phyloP scores from a whole-genome alignment of 2,113 vertebrate species.

The Saimiri boliviensis region DNA sequence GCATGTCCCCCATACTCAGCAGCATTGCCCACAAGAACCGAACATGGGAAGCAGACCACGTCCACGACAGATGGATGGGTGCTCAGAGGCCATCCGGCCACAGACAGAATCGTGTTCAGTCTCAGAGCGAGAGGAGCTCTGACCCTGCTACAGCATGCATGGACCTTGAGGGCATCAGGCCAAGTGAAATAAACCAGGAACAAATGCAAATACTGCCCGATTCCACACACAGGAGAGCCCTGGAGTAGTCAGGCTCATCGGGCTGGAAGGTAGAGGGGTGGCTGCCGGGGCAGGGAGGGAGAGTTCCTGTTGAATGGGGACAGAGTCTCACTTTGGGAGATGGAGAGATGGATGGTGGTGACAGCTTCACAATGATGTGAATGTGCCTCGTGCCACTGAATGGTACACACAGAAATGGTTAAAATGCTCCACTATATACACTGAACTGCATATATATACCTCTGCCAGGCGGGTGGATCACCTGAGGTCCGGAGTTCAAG shows the following conservation, averaged over 20 bases:
- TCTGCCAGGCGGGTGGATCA: no score
- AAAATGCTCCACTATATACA: not conserved
- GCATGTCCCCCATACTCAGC: accelerated
- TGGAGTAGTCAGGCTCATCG: not conserved
- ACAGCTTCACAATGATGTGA: not conserved
- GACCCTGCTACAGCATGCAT: no score
- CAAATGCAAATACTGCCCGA: not conserved
- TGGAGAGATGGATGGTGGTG: no score
- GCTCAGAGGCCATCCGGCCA: not conserved
- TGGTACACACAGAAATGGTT: not conserved
- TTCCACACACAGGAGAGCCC: not conserved
- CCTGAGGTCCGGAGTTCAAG: no score
- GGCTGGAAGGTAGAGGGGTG: not conserved
- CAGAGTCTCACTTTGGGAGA: not conserved
- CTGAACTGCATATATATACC: not conserved
- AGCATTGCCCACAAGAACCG: not conserved
- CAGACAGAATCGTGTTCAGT: not conserved
- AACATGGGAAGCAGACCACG: not conserved
- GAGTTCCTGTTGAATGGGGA: no score
- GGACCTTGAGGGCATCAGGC: not conserved
- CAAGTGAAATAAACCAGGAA: not conserved
- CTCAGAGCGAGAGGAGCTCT: not conserved
- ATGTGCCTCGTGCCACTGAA: not conserved
- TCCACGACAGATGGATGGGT: not conserved
- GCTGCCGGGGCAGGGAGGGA: not conserved